Evolutionary conservation across 2,888 invertebrate genomes (phyloP).

Genomic region (Carabus problematicus): DNA sequence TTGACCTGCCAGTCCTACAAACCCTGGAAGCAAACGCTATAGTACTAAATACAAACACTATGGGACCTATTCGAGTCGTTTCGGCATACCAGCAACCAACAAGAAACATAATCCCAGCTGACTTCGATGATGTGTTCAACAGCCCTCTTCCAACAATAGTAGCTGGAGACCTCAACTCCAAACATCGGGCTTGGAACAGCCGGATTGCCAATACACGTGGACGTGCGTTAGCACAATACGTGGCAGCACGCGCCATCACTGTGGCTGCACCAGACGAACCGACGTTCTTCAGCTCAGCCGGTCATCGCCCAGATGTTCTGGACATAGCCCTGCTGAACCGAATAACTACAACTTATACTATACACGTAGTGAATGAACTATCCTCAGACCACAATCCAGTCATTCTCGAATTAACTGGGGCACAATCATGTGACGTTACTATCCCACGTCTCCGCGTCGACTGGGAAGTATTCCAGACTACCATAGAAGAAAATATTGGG

Average conservation of each 20-base stretch:
- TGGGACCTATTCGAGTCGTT: neutral
- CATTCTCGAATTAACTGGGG: neutral
- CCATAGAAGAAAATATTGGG: neutral
- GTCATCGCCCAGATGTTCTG: neutral
- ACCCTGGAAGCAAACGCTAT: neutral
- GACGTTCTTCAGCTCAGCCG: neutral
- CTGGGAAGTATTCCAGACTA: neutral
- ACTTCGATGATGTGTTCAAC: neutral
- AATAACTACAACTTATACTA: neutral
- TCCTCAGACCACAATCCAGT: neutral
- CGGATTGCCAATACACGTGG: neutral
- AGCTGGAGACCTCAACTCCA: neutral
- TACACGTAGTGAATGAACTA: neutral
- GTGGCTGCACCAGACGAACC: neutral
- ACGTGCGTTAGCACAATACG: neutral
- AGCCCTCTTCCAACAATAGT: neutral
- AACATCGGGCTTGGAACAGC: constrained; percentile 7
- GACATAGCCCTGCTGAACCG: neutral
- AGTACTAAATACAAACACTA: neutral
- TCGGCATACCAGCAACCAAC: neutral
- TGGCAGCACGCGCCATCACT: neutral
- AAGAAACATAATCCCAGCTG: neutral
- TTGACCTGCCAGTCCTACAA: neutral
- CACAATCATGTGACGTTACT: too few relatives aligned
- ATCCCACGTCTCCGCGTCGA: neutral